phyloP scores from a whole-genome alignment of 1,140 invertebrate species.

The Drosophila seguyi region DNA sequence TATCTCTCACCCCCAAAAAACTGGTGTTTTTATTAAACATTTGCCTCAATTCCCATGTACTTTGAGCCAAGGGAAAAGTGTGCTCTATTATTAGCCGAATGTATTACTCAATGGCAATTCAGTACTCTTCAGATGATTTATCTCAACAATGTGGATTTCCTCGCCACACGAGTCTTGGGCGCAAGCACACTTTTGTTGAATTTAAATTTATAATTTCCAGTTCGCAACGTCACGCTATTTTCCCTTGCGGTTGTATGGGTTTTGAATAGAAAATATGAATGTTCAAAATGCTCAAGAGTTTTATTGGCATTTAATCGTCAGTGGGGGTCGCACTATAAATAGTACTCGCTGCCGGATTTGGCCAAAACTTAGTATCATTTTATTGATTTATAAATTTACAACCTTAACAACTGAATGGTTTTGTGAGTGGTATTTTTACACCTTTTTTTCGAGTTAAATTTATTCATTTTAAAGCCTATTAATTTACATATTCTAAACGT shows the following conservation, averaged over 20 bases:
- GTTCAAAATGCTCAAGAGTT: constrained; percentile 6
- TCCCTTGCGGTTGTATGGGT: constrained; percentile 11
- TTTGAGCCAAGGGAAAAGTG: constrained; percentile 15
- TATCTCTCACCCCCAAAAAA: background rate
- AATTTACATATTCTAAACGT: background rate
- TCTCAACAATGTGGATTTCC: constrained; percentile 14
- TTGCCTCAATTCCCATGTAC: constrained; percentile 37
- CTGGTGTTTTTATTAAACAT: constrained; percentile 5
- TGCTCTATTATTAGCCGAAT: constrained; percentile 2
- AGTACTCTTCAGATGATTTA: constrained; percentile 25
- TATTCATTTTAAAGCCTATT: background rate
- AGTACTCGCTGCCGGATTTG: constrained; percentile 10
- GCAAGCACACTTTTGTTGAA: constrained; percentile 11
- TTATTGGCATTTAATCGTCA: constrained; percentile 15
- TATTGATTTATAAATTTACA: constrained; percentile 3
- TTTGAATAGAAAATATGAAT: constrained; percentile 9
- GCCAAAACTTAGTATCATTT: background rate
- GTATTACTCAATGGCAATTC: constrained; percentile 16
- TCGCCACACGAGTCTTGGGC: constrained; percentile 14
- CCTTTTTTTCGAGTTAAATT: background rate
- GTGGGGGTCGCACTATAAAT: constrained; percentile 11
- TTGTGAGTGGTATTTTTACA: constrained; percentile 10
- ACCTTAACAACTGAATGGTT: background rate
- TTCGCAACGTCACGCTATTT: constrained; percentile 34
- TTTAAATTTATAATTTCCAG: constrained; percentile 31